Conservation (phyloP, 2,888 invertebrate species). For the Meta bourneti region DNA sequence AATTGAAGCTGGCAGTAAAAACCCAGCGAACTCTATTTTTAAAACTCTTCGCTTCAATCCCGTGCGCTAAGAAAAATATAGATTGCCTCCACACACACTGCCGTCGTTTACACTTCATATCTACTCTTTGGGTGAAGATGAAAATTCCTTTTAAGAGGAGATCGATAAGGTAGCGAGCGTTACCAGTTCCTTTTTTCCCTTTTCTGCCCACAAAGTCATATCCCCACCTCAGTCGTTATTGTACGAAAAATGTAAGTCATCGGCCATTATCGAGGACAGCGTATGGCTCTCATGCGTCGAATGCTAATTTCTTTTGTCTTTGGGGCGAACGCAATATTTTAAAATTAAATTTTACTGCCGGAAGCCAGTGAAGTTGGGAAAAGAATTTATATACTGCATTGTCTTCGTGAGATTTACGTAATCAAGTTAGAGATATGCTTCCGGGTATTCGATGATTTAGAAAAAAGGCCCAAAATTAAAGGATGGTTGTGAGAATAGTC, state of each 20-base stretch:
- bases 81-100: not conserved
- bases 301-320: not conserved
- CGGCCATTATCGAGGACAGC: slow-evolving; percentile 8
- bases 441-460: not conserved
- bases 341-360: not conserved
- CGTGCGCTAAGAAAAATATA: not conserved
- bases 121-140: not conserved
- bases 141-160: slow-evolving; percentile 10
- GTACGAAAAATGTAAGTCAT: slow-evolving; percentile 9
- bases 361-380: not conserved
- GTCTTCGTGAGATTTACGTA: not conserved
- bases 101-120: not conserved
- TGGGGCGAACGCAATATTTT: not conserved
- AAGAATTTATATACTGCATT: not conserved
- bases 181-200: not conserved
- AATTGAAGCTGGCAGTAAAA: slow-evolving; percentile 1
- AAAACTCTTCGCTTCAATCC: not conserved
- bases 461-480: not conserved
- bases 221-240: not conserved
- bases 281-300: not conserved
- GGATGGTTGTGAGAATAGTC: not conserved
- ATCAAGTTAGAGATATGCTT: not conserved
- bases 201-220: not conserved
- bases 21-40: not conserved
- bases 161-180: not conserved